Evolutionary conservation across 2,797 vertebrate species (phyloP).

Genomic region (Diceros bicornis): DNA sequence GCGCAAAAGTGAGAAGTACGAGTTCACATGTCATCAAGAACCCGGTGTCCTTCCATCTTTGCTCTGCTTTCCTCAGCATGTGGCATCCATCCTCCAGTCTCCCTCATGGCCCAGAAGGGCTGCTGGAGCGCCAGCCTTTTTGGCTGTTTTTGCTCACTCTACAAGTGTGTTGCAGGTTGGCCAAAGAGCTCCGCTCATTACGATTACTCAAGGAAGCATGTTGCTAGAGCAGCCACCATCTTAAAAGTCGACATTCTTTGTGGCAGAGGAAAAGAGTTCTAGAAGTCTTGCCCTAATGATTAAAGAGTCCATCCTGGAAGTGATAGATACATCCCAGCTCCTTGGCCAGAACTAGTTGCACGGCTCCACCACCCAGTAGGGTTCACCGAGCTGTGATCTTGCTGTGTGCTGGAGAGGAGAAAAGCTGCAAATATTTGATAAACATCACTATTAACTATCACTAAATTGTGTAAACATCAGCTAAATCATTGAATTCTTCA

Average conservation of each 20-base stretch:
- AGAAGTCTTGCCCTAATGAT: not conserved
- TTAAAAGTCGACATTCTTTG: not conserved
- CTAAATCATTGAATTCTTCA: not conserved
- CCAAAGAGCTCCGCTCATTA: not conserved
- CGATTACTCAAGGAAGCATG: not conserved
- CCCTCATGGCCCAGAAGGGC: not conserved
- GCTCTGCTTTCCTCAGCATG: not conserved
- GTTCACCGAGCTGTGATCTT: not conserved
- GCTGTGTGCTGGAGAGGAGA: not conserved
- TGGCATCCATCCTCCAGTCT: not conserved
- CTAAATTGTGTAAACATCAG: not conserved
- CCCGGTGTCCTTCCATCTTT: not conserved
- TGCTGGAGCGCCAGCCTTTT: not conserved
- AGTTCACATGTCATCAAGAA: not conserved
- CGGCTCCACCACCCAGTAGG: not conserved
- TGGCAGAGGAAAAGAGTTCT: not conserved
- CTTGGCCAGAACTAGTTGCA: not conserved
- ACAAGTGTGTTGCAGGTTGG: not conserved
- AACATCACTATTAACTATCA: not conserved
- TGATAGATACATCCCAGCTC: not conserved
- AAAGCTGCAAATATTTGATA: not conserved
- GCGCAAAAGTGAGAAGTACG: not conserved
- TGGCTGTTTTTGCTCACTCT: not conserved
- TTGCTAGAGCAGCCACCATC: not conserved
- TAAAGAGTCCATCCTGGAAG: not conserved